Percentiles rank a stretch among this genome's conserved stretches.
Conservation (phyloP, 1,140 invertebrate species). For the Elymnias hypermnestra region DNA sequence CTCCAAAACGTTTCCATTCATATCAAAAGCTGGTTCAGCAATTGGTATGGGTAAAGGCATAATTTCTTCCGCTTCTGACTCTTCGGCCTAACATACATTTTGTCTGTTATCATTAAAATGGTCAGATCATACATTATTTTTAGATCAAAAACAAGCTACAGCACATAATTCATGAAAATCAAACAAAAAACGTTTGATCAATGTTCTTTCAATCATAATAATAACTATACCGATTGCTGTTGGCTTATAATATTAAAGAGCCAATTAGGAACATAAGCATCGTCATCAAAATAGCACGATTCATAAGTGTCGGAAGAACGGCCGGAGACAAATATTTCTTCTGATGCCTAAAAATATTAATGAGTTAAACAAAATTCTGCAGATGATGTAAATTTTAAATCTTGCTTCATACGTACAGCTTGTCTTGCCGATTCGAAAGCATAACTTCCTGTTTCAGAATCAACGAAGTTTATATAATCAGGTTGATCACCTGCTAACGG, state of each 20-base stretch:
- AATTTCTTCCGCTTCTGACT: slow-evolving; percentile 29
- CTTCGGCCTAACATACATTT: slow-evolving; percentile 21
- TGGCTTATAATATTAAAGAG: slow-evolving; percentile 52
- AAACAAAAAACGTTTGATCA: background rate
- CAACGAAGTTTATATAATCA: slow-evolving; percentile 39
- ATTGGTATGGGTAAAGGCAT: slow-evolving; percentile 20
- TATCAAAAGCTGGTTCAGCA: slow-evolving; percentile 37
- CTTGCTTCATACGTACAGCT: slow-evolving; percentile 33
- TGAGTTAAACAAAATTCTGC: background rate
- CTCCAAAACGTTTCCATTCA: slow-evolving; percentile 41
- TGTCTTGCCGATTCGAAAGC: slow-evolving; percentile 33
- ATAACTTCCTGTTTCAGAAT: slow-evolving; percentile 52
- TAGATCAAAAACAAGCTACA: background rate
- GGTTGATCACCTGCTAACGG: slow-evolving; percentile 37
- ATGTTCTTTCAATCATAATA: no score
- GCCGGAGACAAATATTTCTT: slow-evolving; percentile 56
- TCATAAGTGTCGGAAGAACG: slow-evolving; percentile 54
- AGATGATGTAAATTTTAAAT: background rate
- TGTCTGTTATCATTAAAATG: no score
- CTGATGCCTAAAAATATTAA: slow-evolving; percentile 38
- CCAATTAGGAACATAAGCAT: slow-evolving; percentile 54
- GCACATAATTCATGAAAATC: background rate
- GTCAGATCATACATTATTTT: no score
- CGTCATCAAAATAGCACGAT: slow-evolving; percentile 53
- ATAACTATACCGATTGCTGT: slow-evolving; percentile 46